Percentiles rank a stretch among this genome's conserved stretches.
phyloP scores from a whole-genome alignment of 2,113 vertebrate genomes.

The Tachysurus fulvidraco region DNA sequence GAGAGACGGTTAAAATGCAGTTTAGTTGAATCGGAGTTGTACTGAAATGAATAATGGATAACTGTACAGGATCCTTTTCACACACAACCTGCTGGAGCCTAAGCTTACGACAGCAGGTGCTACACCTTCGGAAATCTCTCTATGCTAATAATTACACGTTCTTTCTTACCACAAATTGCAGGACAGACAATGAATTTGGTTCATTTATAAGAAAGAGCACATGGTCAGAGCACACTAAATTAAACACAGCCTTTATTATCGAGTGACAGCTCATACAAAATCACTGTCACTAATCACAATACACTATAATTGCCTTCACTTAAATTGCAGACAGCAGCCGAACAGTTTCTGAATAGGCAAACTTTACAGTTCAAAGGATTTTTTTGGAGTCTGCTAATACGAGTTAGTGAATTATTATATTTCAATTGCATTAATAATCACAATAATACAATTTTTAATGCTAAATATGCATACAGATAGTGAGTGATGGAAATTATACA shows the following conservation, averaged over 20 bases:
- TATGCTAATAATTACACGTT: constrained; percentile 25
- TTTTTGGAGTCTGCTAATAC: not conserved
- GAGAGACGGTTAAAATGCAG: constrained; percentile 44
- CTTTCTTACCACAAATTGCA: constrained; percentile 11
- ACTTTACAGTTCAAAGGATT: not conserved
- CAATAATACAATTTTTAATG: not conserved
- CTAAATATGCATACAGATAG: not conserved
- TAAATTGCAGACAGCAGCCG: constrained; percentile 8
- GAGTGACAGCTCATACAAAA: constrained; percentile 23
- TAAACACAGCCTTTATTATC: constrained; percentile 36
- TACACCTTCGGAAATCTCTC: constrained; percentile 31
- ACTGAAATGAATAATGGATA: constrained; percentile 12
- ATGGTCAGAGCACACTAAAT: constrained; percentile 19
- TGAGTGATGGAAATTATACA: not conserved
- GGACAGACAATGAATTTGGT: constrained; percentile 40
- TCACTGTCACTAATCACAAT: constrained; percentile 26
- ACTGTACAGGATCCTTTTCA: constrained; percentile 14
- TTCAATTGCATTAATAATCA: not conserved
- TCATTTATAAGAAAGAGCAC: constrained; percentile 37
- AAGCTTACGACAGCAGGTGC: constrained; percentile 28
- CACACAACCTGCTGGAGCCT: constrained; percentile 21
- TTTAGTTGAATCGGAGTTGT: constrained; percentile 30
- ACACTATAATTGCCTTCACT: constrained; percentile 26
- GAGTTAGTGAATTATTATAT: not conserved
- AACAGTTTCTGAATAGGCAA: constrained; percentile 7